A percentile compares a stretch with the other conserved stretches of the same genome.
Conservation (phyloP, 2,888 invertebrate genomes). For the Dysmachus trigonus region DNA sequence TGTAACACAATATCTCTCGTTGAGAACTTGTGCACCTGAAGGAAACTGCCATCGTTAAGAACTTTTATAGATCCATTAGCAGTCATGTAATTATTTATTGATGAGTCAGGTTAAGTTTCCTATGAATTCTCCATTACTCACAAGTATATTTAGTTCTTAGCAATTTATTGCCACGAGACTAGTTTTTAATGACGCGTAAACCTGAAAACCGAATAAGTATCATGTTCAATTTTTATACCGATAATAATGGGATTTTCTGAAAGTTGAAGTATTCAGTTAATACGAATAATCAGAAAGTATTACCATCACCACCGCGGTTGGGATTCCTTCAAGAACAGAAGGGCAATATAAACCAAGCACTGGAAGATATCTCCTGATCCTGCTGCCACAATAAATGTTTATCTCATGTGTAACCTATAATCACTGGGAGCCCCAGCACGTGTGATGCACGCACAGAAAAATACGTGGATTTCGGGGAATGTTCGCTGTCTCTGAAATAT, state of each 20-base stretch:
- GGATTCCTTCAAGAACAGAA: neutral
- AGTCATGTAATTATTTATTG: no score
- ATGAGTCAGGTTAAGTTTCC: neutral
- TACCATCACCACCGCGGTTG: neutral
- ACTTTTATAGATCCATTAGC: neutral
- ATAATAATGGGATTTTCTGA: neutral
- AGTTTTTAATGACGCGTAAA: neutral
- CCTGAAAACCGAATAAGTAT: neutral
- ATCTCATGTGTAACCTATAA: constrained; percentile 32
- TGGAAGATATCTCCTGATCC: neutral
- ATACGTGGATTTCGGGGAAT: constrained; percentile 4
- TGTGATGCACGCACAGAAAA: neutral
- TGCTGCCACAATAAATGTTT: constrained; percentile 19
- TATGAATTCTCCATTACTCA: neutral
- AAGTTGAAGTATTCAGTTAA: neutral
- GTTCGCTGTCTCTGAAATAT: neutral
- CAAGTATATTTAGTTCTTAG: neutral
- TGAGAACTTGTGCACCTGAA: neutral
- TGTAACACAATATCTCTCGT: no score
- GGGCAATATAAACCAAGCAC: neutral
- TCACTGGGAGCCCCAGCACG: neutral
- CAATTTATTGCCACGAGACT: neutral
- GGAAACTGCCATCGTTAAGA: neutral
- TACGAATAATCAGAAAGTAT: neutral
- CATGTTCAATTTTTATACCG: neutral